A percentile compares a stretch with the other conserved stretches of the same genome.
Conservation (phyloP, 2,888 invertebrate genomes). For the Agrotis segetum region DNA sequence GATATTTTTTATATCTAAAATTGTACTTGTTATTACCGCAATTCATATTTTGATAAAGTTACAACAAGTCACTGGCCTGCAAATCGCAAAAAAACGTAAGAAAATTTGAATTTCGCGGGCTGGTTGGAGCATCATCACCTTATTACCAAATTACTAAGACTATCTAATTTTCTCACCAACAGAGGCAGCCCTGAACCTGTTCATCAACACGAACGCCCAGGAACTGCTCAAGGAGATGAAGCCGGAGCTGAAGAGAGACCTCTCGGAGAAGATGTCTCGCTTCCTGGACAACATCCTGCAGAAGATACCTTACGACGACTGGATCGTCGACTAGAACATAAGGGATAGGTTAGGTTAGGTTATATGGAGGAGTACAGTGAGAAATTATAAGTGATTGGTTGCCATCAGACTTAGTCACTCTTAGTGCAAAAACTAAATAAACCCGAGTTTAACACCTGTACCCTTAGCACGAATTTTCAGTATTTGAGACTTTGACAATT, state of each 20-base stretch:
- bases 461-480: too few relatives aligned
- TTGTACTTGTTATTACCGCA: too few relatives aligned
- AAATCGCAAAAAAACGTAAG: too few relatives aligned
- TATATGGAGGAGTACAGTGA: conserved; percentile 30
- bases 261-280: conserved; percentile 94
- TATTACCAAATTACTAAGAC: not conserved
- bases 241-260: conserved; percentile 94
- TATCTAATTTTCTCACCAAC: conserved; percentile 53
- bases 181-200: conserved; percentile 96
- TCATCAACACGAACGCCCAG: conserved; percentile 96
- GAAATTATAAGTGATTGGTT: conserved; percentile 13
- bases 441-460: too few relatives aligned
- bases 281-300: conserved; percentile 94
- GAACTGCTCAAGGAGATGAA: conserved; percentile 97
- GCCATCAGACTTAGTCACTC: conserved; percentile 9
- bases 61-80: too few relatives aligned
- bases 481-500: too few relatives aligned
- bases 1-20: too few relatives aligned
- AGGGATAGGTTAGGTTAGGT: not conserved
- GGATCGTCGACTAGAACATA: conserved; percentile 90
- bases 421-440: too few relatives aligned
- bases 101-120: too few relatives aligned
- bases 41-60: too few relatives aligned
- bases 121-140: too few relatives aligned
- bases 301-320: conserved; percentile 95